A percentile compares a stretch with the other conserved stretches of the same genome.
These are phyloP conservation scores for Lytechinus pictus DNA, from an alignment of 35 echinoderm and acorn worm genomes.

Conservation along the genomic window DNA sequence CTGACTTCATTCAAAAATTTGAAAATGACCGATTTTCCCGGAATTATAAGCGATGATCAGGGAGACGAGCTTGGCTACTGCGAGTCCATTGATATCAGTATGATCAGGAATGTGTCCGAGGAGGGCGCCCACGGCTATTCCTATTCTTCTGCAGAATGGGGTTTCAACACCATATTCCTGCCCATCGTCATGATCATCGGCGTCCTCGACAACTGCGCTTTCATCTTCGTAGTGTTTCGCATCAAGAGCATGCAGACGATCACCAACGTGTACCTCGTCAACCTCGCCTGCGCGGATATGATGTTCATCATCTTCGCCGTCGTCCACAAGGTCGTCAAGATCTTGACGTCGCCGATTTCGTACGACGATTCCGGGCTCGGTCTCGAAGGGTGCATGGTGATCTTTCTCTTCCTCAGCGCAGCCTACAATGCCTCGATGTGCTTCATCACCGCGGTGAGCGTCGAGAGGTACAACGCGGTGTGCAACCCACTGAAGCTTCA, in stretches of 20 bases:
- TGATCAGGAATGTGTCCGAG: neutral
- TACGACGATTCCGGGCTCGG: constrained; percentile 64
- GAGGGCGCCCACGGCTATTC: neutral
- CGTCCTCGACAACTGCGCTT: constrained; percentile 64
- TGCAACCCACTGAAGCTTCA: constrained; percentile 73
- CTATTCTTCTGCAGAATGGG: constrained; percentile 43
- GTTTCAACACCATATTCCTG: constrained; percentile 68
- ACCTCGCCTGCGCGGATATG: constrained; percentile 76
- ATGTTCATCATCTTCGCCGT: constrained; percentile 67
- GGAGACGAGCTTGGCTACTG: neutral
- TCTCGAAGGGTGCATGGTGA: constrained; percentile 63
- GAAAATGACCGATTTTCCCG: constrained; percentile 38
- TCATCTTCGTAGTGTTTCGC: constrained; percentile 73
- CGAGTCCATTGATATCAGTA: neutral
- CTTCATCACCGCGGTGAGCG: constrained; percentile 67
- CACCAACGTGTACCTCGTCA: constrained; percentile 85
- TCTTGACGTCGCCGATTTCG: constrained; percentile 48
- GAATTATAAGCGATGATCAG: neutral
- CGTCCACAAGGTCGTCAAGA: constrained; percentile 68
- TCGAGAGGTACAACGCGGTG: constrained; percentile 85
- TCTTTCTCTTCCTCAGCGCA: constrained; percentile 61
- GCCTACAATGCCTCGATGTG: constrained; percentile 63
- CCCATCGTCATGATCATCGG: constrained; percentile 72
- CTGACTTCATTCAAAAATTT: neutral
- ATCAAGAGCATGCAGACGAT: constrained; percentile 78